A percentile compares a stretch with the other conserved stretches of the same genome.
Evolutionary conservation across 2,888 invertebrate species (phyloP).

Genomic region (Orthosia gracilis): DNA sequence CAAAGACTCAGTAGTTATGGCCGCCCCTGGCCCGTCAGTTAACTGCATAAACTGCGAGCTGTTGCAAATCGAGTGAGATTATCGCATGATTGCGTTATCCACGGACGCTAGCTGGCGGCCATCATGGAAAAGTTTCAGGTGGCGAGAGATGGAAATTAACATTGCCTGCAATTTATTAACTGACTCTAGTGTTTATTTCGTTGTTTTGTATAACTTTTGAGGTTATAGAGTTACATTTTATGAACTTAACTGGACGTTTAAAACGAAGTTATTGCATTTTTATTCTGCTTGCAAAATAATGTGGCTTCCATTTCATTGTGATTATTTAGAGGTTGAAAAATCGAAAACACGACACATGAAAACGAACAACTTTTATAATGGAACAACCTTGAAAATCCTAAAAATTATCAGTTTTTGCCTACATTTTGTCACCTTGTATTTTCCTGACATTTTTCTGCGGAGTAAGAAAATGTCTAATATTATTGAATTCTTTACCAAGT

Average conservation of each 20-base stretch:
- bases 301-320: too few species aligned
- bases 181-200: neutral
- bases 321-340: too few species aligned
- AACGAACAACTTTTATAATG: too few species aligned
- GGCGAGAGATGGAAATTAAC: slow-evolving; percentile 16
- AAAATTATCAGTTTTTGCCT: too few species aligned
- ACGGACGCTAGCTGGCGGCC: slow-evolving; percentile 9
- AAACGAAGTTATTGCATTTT: neutral
- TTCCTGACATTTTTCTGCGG: neutral
- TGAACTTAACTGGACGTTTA: neutral
- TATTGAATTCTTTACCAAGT: neutral
- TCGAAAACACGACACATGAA: too few species aligned
- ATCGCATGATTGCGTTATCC: slow-evolving; percentile 44
- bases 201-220: neutral
- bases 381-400: too few species aligned
- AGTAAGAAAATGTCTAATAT: neutral
- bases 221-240: neutral
- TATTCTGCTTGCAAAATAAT: too few species aligned
- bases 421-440: too few species aligned
- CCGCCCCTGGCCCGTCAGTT: neutral
- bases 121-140: slow-evolving; percentile 30
- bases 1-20: too few species aligned
- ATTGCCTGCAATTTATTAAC: slow-evolving; percentile 19
- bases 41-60: slow-evolving; percentile 22
- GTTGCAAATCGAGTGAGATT: slow-evolving; percentile 46